Conservation (phyloP, 1,140 invertebrate genomes). For the Drosophila lowei region DNA sequence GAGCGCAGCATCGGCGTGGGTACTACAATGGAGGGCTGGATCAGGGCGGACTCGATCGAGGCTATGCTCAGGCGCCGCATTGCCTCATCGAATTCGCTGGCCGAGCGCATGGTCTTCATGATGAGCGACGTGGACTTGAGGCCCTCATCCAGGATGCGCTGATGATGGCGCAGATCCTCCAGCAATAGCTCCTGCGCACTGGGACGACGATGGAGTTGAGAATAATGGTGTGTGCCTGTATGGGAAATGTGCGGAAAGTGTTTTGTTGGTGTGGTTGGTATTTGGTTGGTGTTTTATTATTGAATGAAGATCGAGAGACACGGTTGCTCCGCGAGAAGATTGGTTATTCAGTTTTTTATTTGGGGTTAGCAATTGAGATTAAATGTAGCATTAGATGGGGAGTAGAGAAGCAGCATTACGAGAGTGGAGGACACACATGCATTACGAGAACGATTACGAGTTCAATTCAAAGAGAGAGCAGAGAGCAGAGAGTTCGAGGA, state of each 20-base stretch:
- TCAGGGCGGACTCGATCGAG: constrained; percentile 69
- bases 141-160: constrained; percentile 75
- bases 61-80: constrained; percentile 80
- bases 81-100: constrained; percentile 81
- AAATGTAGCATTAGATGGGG: constrained; percentile 50
- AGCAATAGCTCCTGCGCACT: constrained; percentile 71
- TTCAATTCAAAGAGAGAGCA: constrained; percentile 28
- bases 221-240: constrained; percentile 43
- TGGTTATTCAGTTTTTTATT: constrained; percentile 12
- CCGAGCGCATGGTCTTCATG: constrained; percentile 80
- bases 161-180: constrained; percentile 72
- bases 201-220: constrained; percentile 42
- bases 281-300: constrained; percentile 17
- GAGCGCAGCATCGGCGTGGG: constrained; percentile 76
- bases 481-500: constrained; percentile 58
- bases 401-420: constrained; percentile 43
- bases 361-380: constrained; percentile 39
- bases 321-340: constrained; percentile 38
- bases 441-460: constrained; percentile 25
- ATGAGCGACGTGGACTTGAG: constrained; percentile 82
- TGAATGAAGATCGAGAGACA: constrained; percentile 3
- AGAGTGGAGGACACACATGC: constrained; percentile 60
- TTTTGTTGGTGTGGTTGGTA: constrained; percentile 60
- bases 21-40: constrained; percentile 66
- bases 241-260: constrained; percentile 75